Evolutionary conservation across 2,797 vertebrate genomes (phyloP).

Genomic region (Cynopterus sphinx): DNA sequence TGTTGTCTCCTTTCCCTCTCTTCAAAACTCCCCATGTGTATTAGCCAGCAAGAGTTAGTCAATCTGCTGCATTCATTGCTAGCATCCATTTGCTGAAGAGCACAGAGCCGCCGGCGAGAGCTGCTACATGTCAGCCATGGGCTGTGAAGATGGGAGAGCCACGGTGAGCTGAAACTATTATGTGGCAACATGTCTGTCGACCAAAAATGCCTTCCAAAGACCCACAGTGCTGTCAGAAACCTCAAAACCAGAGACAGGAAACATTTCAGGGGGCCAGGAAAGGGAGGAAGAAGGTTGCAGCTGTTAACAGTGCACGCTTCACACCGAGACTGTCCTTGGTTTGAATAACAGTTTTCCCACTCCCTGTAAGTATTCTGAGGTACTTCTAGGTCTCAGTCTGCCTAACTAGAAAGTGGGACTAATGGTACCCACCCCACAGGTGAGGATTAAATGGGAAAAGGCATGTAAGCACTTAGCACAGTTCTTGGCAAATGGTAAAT

Average conservation of each 20-base stretch:
- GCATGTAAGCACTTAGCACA: neutral
- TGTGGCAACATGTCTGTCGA: neutral
- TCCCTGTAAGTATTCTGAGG: neutral
- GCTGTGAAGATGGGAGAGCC: neutral
- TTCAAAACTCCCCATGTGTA: neutral
- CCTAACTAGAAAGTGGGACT: constrained; percentile 1
- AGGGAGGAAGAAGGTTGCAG: neutral
- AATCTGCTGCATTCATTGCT: neutral
- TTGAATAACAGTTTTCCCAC: neutral
- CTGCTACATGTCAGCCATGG: neutral
- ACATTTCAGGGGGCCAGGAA: neutral
- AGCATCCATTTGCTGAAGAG: constrained; percentile 29
- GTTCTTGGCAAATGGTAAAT: neutral
- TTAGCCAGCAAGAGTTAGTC: neutral
- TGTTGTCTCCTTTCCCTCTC: neutral
- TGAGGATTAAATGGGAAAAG: neutral
- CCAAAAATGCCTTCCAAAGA: neutral
- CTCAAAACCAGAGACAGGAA: neutral
- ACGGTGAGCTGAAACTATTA: neutral
- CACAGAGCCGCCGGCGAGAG: neutral
- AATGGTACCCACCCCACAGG: neutral
- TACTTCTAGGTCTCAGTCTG: neutral
- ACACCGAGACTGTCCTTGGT: neutral
- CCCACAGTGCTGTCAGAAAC: neutral
- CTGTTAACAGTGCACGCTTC: neutral